Evolutionary conservation across 1,140 invertebrate species (phyloP).

Genomic region (Chironomus striatipennis): DNA sequence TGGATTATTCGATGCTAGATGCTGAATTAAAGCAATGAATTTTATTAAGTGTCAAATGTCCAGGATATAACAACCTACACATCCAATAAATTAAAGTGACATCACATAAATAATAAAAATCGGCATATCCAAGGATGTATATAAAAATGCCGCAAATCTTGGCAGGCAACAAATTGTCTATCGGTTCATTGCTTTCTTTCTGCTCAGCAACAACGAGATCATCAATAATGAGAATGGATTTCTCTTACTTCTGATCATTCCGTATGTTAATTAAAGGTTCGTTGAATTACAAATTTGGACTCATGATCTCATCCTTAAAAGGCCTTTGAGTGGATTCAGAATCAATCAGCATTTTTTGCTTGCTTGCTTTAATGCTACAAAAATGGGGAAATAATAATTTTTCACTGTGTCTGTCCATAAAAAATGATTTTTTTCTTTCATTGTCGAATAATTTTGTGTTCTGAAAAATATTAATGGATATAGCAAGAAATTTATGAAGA

Average conservation of each 20-base stretch:
- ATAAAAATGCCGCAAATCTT: too few relatives aligned
- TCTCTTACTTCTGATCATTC: constrained; percentile 6
- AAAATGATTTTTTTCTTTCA: too few relatives aligned
- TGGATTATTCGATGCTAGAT: background rate
- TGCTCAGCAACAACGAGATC: background rate
- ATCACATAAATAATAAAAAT: too few relatives aligned
- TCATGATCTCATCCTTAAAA: background rate
- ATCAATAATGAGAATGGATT: background rate
- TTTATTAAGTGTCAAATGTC: background rate
- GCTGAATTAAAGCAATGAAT: background rate
- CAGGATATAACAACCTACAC: too few relatives aligned
- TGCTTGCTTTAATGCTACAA: too few relatives aligned
- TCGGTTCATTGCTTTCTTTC: too few relatives aligned
- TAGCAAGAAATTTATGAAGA: too few relatives aligned
- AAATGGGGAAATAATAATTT: background rate
- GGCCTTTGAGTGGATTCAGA: background rate
- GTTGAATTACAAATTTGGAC: background rate
- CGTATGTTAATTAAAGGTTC: background rate
- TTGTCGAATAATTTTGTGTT: too few relatives aligned
- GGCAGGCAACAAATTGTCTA: too few relatives aligned
- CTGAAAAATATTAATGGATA: background rate
- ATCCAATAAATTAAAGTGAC: too few relatives aligned
- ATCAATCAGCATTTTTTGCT: background rate
- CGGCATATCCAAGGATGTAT: too few relatives aligned
- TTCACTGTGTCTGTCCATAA: too few relatives aligned